A percentile compares a stretch with the other conserved stretches of the same genome.
Conservation (phyloP, 2,888 invertebrate species). For the Macaria liturata region DNA sequence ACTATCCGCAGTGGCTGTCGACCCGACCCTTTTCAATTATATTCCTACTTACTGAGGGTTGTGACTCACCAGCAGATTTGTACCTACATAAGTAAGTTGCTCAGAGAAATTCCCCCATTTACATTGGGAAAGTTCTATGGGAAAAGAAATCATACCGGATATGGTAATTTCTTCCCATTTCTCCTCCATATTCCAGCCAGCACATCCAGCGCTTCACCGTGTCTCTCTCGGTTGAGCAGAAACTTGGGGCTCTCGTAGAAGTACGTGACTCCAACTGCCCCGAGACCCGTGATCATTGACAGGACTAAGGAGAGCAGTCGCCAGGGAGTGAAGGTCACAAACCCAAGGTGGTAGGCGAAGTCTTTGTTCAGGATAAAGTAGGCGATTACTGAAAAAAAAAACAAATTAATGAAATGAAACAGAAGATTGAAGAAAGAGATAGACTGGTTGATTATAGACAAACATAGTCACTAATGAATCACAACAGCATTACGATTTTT, state of each 20-base stretch:
- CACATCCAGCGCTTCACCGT: conserved; percentile 83
- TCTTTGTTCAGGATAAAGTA: conserved; percentile 47
- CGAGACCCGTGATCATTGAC: conserved; percentile 82
- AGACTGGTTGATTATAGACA: too few relatives aligned
- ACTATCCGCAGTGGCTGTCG: too few relatives aligned
- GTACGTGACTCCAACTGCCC: conserved; percentile 76
- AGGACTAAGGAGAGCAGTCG: conserved; percentile 54
- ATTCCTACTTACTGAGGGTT: too few relatives aligned
- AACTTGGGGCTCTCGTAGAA: conserved; percentile 89
- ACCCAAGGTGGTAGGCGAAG: conserved; percentile 43
- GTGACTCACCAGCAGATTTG: too few relatives aligned
- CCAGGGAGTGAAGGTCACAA: conserved; percentile 54
- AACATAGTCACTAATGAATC: too few relatives aligned
- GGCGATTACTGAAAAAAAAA: conserved; percentile 39
- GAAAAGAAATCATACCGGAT: conserved; percentile 4
- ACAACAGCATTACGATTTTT: too few relatives aligned
- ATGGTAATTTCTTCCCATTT: conserved; percentile 64
- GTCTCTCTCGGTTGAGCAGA: conserved; percentile 83
- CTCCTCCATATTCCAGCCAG: conserved; percentile 80
- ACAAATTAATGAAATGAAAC: not conserved
- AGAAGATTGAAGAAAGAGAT: not conserved
- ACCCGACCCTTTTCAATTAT: too few relatives aligned
- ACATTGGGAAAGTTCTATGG: too few relatives aligned
- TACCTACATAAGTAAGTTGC: too few relatives aligned
- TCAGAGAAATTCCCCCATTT: too few relatives aligned